Percentiles rank a stretch among this genome's conserved stretches.
These are phyloP conservation scores for Adelognathus sp. DNA, from an alignment of 2,888 invertebrate species.

Conservation along the genomic window DNA sequence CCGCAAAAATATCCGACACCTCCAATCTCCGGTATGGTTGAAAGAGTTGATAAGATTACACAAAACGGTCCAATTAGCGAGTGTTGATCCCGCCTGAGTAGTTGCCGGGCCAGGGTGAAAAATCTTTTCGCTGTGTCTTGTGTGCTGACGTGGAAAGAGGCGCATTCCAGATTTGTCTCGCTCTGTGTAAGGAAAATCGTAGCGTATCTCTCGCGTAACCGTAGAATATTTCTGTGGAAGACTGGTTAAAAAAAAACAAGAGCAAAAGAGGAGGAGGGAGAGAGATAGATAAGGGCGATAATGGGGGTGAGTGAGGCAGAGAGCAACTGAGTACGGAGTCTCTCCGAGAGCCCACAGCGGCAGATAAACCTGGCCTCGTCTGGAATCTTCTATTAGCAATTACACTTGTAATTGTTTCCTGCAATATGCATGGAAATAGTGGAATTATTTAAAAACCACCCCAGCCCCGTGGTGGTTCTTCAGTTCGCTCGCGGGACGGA, in stretches of 20 bases:
- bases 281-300: constrained; percentile 51
- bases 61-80: constrained; percentile 45
- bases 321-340: constrained; percentile 50
- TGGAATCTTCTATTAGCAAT: constrained; percentile 81
- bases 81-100: constrained; percentile 49
- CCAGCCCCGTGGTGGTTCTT: constrained; percentile 54
- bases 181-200: constrained; percentile 55
- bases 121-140: constrained; percentile 7
- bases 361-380: constrained; percentile 80
- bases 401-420: constrained; percentile 81
- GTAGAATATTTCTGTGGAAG: constrained; percentile 57
- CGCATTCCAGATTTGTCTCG: constrained; percentile 53
- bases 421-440: constrained; percentile 81
- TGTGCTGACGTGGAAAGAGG: constrained; percentile 15
- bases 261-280: constrained; percentile 52
- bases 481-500: constrained; percentile 58
- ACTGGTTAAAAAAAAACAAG: constrained; percentile 37
- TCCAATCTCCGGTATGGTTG: too few species aligned
- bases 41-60: constrained; percentile 20
- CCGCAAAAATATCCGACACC: too few species aligned
- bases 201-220: constrained; percentile 42
- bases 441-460: constrained; percentile 81
- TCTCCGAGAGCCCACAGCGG: constrained; percentile 72
- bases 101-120: constrained; percentile 27
- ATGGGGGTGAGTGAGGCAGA: constrained; percentile 47